A percentile compares a stretch with the other conserved stretches of the same genome.
Conservation (phyloP, 2,797 vertebrate species). For the Xenentodon cancila region DNA sequence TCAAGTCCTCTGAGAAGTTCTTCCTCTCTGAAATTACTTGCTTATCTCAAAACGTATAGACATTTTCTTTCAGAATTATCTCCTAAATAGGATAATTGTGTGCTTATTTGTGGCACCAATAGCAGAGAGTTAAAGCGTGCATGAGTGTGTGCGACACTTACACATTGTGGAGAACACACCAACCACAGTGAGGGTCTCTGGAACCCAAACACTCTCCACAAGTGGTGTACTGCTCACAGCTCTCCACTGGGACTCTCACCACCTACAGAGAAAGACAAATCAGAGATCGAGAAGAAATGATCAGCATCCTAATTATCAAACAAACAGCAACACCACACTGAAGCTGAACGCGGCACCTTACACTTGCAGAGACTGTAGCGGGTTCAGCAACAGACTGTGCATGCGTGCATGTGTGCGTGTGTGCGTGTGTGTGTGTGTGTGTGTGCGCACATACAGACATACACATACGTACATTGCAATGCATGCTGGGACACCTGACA, state of each 20-base stretch:
- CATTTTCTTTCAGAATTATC: slow-evolving; percentile 4
- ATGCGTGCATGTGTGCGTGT: too few relatives aligned
- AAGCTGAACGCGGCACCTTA: slow-evolving; percentile 29
- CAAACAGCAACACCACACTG: slow-evolving; percentile 32
- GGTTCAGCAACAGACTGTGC: slow-evolving; percentile 12
- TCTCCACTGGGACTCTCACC: slow-evolving; percentile 94
- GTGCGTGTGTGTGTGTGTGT: slow-evolving; percentile 4
- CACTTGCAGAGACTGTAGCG: slow-evolving; percentile 36
- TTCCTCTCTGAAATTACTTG: too few relatives aligned
- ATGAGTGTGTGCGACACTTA: slow-evolving; percentile 79
- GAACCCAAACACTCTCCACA: slow-evolving; percentile 94
- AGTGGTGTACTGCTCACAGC: slow-evolving; percentile 93
- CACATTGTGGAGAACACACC: slow-evolving; percentile 97
- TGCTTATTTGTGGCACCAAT: background rate
- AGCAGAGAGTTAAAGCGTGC: slow-evolving; percentile 31
- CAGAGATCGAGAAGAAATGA: slow-evolving; percentile 28
- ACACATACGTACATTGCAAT: slow-evolving; percentile 34
- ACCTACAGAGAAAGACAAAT: slow-evolving; percentile 79
- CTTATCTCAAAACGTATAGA: background rate
- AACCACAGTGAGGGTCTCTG: slow-evolving; percentile 96
- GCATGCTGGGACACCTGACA: slow-evolving; percentile 71
- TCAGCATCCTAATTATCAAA: slow-evolving; percentile 53
- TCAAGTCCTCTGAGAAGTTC: too few relatives aligned
- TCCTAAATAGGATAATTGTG: background rate
- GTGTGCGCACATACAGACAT: slow-evolving; percentile 23